Evolutionary conservation across 2,113 vertebrate species (phyloP).

Genomic region (Dipodomys spectabilis): DNA sequence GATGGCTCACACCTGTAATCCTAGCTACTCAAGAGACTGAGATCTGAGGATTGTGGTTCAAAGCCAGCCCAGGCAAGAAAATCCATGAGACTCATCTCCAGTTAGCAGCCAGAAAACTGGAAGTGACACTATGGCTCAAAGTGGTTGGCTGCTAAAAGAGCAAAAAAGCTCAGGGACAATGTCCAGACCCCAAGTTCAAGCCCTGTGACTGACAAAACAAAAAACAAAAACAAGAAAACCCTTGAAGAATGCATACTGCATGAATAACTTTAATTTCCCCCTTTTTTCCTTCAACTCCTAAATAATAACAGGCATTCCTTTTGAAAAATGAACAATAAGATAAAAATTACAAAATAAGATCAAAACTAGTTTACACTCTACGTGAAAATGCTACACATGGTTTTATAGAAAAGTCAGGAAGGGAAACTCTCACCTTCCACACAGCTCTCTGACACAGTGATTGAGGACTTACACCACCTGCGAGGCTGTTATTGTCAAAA

Average conservation of each 20-base stretch:
- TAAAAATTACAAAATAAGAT: conserved; percentile 30
- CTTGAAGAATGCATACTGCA: neutral
- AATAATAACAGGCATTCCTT: neutral
- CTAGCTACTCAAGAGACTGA: no score
- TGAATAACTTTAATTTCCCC: conserved; percentile 8
- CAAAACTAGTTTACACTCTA: neutral
- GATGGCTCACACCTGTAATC: no score
- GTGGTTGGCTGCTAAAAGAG: no score
- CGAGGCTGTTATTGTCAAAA: neutral
- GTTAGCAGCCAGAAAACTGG: no score
- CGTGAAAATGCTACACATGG: neutral
- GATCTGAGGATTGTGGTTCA: no score
- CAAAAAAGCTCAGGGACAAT: no score
- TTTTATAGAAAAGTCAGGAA: neutral
- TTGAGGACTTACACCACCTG: neutral
- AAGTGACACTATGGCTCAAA: no score
- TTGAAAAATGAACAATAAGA: conserved; percentile 5
- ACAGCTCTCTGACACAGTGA: neutral
- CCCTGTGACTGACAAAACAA: no score
- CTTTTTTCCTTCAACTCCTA: neutral
- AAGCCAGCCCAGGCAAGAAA: no score
- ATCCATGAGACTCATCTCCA: no score
- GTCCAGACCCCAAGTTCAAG: no score
- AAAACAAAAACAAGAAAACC: no score
- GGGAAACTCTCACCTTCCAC: neutral